These are phyloP conservation scores for Prochilodus magdalenae DNA, from an alignment of 2,113 vertebrate genomes.

Conservation along the genomic window DNA sequence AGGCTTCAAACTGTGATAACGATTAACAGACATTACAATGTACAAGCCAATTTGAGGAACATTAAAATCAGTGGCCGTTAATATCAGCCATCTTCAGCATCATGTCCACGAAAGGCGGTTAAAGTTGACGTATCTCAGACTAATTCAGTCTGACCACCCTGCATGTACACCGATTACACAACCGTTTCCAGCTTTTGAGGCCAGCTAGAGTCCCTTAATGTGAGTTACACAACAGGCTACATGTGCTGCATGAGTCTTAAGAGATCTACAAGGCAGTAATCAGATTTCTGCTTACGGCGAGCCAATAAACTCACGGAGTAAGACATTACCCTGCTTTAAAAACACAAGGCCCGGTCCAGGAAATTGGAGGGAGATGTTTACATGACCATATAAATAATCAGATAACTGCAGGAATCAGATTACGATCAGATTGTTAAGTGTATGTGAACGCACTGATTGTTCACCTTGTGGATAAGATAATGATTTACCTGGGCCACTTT, in stretches of 20 bases:
- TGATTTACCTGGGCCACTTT: no score
- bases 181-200: not conserved
- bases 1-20: not conserved
- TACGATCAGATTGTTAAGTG: no score
- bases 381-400: no score
- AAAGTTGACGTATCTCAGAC: not conserved
- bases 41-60: not conserved
- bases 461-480: no score
- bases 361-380: no score
- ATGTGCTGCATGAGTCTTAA: not conserved
- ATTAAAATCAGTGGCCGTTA: not conserved
- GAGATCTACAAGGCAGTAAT: not conserved
- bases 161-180: constrained; percentile 21
- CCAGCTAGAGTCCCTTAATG: not conserved
- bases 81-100: not conserved
- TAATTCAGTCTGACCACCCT: not conserved
- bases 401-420: no score
- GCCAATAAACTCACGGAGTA: no score
- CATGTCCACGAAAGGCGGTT: not conserved
- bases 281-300: no score
- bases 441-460: no score
- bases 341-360: no score
- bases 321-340: no score
- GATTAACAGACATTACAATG: not conserved
- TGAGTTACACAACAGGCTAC: constrained; percentile 3